phyloP scores from a whole-genome alignment of 1,140 invertebrate species.

The Conus betulinus region DNA sequence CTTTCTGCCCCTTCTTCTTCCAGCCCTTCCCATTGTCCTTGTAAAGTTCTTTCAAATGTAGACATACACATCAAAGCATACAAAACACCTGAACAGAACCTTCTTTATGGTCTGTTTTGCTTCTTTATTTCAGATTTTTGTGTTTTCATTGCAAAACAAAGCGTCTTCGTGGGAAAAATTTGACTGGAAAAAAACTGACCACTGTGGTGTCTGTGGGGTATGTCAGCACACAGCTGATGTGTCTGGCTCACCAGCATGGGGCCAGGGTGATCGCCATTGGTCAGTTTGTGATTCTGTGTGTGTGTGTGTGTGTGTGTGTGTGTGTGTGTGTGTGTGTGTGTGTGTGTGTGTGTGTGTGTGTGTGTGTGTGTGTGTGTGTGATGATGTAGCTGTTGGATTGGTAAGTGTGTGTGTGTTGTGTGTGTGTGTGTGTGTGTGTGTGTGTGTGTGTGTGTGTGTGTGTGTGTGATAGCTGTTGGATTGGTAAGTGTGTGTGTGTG shows the following conservation, averaged over 20 bases:
- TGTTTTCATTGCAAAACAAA: constrained; percentile 68
- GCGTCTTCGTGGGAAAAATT: constrained; percentile 69
- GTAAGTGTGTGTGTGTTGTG: background rate
- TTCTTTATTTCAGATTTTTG: constrained; percentile 65
- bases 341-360: background rate
- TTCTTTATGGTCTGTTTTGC: no score
- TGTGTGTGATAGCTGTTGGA: no score
- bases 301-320: background rate
- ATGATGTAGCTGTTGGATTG: background rate
- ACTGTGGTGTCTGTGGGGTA: constrained; percentile 73
- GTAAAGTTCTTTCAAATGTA: no score
- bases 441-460: no score
- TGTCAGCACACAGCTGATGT: constrained; percentile 68
- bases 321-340: background rate
- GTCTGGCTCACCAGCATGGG: constrained; percentile 70
- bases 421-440: no score
- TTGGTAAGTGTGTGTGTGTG: no score
- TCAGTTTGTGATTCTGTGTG: constrained; percentile 31
- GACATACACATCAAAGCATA: no score
- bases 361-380: background rate
- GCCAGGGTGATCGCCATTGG: constrained; percentile 65
- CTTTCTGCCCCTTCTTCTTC: no score
- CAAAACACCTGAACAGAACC: no score
- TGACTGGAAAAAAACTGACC: constrained; percentile 74
- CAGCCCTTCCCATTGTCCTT: no score